phyloP scores from a whole-genome alignment of 2,888 invertebrate genomes.

The Ommatoiulus sabulosus region DNA sequence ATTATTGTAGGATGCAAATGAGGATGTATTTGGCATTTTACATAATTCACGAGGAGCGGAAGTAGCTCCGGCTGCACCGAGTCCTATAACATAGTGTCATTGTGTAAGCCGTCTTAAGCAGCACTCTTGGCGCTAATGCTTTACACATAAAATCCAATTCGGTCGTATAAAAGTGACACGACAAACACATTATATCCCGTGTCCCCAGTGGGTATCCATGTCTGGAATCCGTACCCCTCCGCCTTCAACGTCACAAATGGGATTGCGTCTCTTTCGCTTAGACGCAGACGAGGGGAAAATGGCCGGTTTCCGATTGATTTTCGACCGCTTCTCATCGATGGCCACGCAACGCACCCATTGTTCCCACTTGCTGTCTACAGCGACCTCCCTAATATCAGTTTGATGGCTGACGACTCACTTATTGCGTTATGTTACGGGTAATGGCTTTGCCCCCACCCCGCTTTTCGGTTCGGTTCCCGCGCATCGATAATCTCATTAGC shows the following conservation, averaged over 20 bases:
- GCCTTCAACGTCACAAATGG: background rate
- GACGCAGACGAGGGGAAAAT: background rate
- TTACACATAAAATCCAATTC: constrained; percentile 57
- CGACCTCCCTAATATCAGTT: constrained; percentile 19
- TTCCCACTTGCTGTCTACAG: background rate
- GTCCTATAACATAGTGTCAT: constrained; percentile 54
- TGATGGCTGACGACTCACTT: constrained; percentile 34
- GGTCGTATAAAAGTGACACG: constrained; percentile 56
- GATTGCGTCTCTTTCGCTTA: background rate
- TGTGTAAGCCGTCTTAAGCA: constrained; percentile 55
- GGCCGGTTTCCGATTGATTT: background rate
- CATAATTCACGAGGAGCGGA: constrained; percentile 51
- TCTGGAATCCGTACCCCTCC: constrained; percentile 45
- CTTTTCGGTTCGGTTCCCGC: constrained; percentile 18
- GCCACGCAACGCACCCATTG: constrained; percentile 1
- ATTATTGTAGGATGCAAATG: constrained; percentile 26
- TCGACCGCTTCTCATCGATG: constrained; percentile 25
- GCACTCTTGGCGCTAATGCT: constrained; percentile 55
- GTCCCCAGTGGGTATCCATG: constrained; percentile 53
- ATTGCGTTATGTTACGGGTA: constrained; percentile 34
- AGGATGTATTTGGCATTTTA: constrained; percentile 44
- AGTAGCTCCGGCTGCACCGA: background rate
- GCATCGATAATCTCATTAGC: constrained; percentile 27
- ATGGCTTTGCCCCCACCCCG: constrained; percentile 25
- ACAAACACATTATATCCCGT: constrained; percentile 56